A percentile compares a stretch with the other conserved stretches of the same genome.
These are phyloP conservation scores for Pogona vitticeps DNA, from an alignment of 2,113 vertebrate genomes.

Conservation along the genomic window DNA sequence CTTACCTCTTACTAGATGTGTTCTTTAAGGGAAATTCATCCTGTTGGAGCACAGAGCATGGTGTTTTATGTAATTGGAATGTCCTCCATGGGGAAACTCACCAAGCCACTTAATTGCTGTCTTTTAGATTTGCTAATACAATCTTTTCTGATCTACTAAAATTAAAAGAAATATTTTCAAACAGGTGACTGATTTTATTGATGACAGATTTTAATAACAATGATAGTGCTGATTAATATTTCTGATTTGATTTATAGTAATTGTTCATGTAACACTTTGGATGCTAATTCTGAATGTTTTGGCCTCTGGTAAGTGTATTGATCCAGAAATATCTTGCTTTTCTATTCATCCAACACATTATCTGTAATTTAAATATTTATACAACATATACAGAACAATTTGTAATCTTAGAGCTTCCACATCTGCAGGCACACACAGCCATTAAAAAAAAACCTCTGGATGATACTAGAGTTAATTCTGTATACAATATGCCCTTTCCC, in stretches of 20 bases:
- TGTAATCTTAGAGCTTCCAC: neutral
- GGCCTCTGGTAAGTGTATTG: neutral
- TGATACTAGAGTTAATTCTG: neutral
- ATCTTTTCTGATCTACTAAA: neutral
- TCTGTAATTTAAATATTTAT: too few species aligned
- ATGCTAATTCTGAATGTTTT: too few species aligned
- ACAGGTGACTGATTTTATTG: too few species aligned
- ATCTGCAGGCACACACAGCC: neutral
- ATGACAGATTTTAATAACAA: neutral
- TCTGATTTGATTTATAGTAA: neutral
- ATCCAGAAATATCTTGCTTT: neutral
- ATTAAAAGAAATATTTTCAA: neutral
- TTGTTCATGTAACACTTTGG: neutral
- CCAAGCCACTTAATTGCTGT: neutral
- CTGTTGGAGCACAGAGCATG: neutral
- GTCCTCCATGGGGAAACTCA: too few species aligned
- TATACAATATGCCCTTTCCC: slow-evolving; percentile 25
- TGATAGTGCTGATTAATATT: neutral
- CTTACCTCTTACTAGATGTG: too few species aligned
- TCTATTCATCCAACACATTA: neutral
- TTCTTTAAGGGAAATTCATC: too few species aligned
- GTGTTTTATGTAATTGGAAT: neutral
- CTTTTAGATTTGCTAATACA: neutral
- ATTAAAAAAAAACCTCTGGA: neutral
- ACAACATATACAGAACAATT: too few species aligned